phyloP scores from a whole-genome alignment of 1,140 invertebrate genomes.

The Drosophila santomea region DNA sequence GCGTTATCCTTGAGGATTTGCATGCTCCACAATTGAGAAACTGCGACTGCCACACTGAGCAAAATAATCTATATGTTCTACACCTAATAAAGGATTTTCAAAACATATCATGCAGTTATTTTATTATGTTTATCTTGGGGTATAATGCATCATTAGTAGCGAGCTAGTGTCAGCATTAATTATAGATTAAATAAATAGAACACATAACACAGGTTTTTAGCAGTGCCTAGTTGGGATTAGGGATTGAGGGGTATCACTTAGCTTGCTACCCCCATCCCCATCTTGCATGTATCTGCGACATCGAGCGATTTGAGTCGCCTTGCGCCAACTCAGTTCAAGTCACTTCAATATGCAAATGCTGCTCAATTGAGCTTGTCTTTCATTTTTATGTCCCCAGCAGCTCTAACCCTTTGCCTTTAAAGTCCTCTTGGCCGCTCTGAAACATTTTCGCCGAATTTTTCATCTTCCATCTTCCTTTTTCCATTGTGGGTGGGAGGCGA shows the following conservation, averaged over 20 bases:
- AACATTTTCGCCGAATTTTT: constrained; percentile 17
- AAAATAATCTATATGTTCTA: not conserved
- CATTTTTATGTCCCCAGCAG: constrained; percentile 53
- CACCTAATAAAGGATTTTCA: too few relatives aligned
- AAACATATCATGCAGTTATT: too few relatives aligned
- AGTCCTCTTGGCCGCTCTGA: constrained; percentile 28
- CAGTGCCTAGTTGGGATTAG: constrained; percentile 2
- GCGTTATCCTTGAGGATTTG: constrained; percentile 70
- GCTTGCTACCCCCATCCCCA: not conserved
- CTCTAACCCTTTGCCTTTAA: constrained; percentile 52
- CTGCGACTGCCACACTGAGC: constrained; percentile 1
- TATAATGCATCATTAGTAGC: too few relatives aligned
- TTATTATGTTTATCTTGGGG: too few relatives aligned
- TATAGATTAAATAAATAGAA: too few relatives aligned
- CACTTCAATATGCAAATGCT: constrained; percentile 81
- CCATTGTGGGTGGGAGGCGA: not conserved
- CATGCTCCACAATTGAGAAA: constrained; percentile 25
- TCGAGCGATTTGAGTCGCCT: constrained; percentile 25
- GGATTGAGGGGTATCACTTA: constrained; percentile 14
- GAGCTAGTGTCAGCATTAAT: not conserved
- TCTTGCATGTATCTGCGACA: constrained; percentile 5
- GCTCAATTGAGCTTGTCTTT: constrained; percentile 76
- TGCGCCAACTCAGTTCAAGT: constrained; percentile 51
- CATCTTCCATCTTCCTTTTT: constrained; percentile 1
- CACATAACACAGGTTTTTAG: too few relatives aligned